Evolutionary conservation across 2,113 vertebrate genomes (phyloP).

Genomic region (Nesospiza acunhae): DNA sequence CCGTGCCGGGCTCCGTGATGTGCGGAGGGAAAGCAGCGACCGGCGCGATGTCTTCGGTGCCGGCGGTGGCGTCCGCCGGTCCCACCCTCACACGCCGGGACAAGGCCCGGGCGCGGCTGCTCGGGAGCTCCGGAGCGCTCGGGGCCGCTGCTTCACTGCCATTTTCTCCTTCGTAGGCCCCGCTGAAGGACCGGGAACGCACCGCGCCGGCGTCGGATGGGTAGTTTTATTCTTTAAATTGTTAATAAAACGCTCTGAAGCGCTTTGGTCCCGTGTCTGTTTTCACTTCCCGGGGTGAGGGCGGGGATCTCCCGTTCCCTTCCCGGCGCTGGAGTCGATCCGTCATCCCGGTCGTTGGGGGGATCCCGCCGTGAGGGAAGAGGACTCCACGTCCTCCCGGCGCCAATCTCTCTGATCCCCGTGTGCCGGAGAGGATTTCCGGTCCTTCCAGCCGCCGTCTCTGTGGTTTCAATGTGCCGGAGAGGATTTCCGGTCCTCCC

Average conservation of each 20-base stretch:
- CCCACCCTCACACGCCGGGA: slow-evolving; percentile 32
- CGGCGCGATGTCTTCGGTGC: slow-evolving; percentile 38
- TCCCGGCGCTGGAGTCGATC: accelerated
- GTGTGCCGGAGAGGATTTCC: accelerated
- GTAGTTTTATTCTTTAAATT: accelerated
- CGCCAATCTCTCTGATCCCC: accelerated
- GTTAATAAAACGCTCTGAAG: accelerated
- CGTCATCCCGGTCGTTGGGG: accelerated
- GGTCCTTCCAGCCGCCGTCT: not conserved
- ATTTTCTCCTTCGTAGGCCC: accelerated
- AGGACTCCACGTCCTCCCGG: accelerated
- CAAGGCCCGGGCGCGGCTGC: accelerated
- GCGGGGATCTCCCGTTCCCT: accelerated
- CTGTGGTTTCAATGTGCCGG: not conserved
- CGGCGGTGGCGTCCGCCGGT: not conserved
- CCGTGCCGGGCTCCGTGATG: not conserved
- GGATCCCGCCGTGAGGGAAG: accelerated
- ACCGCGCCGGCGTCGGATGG: accelerated
- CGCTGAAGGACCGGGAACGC: accelerated
- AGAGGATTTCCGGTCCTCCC: accelerated
- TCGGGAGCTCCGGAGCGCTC: too few species aligned
- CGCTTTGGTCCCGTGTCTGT: accelerated
- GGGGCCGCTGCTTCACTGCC: not conserved
- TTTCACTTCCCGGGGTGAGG: accelerated
- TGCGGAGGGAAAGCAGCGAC: not conserved